These are phyloP conservation scores for Gopherus evgoodei DNA, from an alignment of 2,113 vertebrate species.

Conservation along the genomic window DNA sequence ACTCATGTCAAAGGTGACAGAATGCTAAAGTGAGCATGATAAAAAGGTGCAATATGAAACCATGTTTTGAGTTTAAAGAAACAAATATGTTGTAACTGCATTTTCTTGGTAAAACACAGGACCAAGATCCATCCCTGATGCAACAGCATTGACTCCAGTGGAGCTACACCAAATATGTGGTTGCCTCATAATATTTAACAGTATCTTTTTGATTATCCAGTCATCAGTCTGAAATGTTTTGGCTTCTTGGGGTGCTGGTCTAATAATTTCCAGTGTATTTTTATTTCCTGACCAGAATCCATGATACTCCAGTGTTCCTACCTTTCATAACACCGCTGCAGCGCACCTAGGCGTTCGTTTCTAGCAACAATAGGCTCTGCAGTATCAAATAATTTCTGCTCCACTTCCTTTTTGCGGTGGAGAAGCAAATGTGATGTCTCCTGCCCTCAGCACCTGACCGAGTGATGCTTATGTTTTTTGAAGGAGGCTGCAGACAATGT, in stretches of 20 bases:
- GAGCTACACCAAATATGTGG: not conserved
- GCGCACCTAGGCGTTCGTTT: not conserved
- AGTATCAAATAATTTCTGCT: not conserved
- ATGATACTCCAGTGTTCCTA: rapidly evolving
- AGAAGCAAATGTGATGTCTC: not conserved
- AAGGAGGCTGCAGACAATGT: not conserved
- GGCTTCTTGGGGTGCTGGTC: not conserved
- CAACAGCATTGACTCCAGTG: not conserved
- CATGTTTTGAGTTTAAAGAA: not conserved
- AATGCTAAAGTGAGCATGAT: not conserved
- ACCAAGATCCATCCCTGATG: not conserved
- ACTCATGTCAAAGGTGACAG: not conserved
- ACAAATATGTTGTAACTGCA: not conserved
- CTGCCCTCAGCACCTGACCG: not conserved
- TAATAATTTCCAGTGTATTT: not conserved
- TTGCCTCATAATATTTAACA: not conserved
- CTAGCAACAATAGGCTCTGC: not conserved
- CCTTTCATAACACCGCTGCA: not conserved
- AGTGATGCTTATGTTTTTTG: not conserved
- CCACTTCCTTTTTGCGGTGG: not conserved
- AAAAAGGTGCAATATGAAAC: not conserved
- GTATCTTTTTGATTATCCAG: not conserved
- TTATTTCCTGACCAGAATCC: not conserved
- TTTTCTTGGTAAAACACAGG: not conserved
- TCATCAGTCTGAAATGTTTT: not conserved